Conservation (phyloP, 2,888 invertebrate genomes). For the Leucophenga montana region DNA sequence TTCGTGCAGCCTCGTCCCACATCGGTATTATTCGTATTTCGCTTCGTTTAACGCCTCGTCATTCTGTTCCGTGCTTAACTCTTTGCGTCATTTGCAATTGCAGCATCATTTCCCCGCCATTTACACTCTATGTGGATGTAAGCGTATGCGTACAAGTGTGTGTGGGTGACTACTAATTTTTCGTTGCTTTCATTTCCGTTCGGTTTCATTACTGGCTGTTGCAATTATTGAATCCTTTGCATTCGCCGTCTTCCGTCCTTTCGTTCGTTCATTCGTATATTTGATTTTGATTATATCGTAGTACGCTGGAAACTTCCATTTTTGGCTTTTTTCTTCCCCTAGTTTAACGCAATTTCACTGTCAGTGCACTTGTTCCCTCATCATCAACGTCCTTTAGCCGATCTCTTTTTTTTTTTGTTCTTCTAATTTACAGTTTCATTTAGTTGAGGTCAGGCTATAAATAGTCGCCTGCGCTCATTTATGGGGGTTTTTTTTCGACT, state of each 20-base stretch:
- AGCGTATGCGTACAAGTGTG: not conserved
- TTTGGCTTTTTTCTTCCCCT: slow-evolving; percentile 29
- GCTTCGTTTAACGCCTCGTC: slow-evolving; percentile 32
- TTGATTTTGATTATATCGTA: slow-evolving; percentile 14
- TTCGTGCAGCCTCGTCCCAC: not conserved
- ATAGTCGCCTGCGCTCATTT: slow-evolving; percentile 56
- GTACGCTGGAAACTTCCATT: slow-evolving; percentile 27
- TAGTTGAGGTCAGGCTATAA: slow-evolving; percentile 65
- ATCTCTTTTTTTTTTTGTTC: slow-evolving; percentile 24
- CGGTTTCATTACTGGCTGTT: slow-evolving; percentile 41
- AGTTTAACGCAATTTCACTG: slow-evolving; percentile 48
- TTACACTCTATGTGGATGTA: not conserved
- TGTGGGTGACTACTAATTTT: slow-evolving; percentile 33
- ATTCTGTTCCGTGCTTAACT: not conserved
- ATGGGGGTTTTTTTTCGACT: slow-evolving; percentile 18
- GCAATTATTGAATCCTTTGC: slow-evolving; percentile 23
- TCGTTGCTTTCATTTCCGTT: slow-evolving; percentile 46
- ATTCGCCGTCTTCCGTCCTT: slow-evolving; percentile 38
- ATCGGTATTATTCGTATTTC: not conserved
- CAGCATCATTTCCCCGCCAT: slow-evolving; percentile 20
- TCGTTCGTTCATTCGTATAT: slow-evolving; percentile 27
- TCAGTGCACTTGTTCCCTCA: slow-evolving; percentile 46
- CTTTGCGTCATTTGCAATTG: slow-evolving; percentile 18
- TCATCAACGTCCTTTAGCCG: not conserved
- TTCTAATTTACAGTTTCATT: slow-evolving; percentile 66